Percentiles rank a stretch among this genome's conserved stretches.
phyloP scores from a whole-genome alignment of 1,140 invertebrate genomes.

The Pollicipes pollicipes region DNA sequence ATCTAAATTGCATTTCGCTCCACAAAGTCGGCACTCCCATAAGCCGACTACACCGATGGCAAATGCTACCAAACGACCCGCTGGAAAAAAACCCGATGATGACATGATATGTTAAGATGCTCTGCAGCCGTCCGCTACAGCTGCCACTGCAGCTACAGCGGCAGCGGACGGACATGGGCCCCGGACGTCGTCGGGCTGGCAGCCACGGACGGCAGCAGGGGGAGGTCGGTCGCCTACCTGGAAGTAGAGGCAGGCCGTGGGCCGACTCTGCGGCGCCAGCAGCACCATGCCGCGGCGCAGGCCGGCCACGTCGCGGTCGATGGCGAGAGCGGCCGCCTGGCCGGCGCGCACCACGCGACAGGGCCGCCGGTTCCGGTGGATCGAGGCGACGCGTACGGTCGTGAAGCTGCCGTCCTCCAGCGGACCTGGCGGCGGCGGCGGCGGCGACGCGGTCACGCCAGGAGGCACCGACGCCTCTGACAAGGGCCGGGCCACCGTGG shows the following conservation, averaged over 20 bases:
- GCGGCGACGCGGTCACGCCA: no score
- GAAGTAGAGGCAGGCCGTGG: conserved; percentile 51
- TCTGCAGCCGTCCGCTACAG: no score
- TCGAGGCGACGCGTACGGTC: conserved; percentile 54
- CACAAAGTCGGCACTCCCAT: no score
- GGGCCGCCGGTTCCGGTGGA: conserved; percentile 78
- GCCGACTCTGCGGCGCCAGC: conserved; percentile 30
- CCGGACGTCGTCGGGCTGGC: no score
- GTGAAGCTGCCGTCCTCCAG: conserved; percentile 62
- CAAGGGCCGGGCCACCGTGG: conserved; percentile 21
- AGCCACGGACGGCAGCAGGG: no score
- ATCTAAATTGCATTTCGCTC: no score
- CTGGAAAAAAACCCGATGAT: background rate
- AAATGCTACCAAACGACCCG: no score
- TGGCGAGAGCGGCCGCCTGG: conserved; percentile 74
- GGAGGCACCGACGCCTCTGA: no score
- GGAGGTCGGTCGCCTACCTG: conserved; percentile 45
- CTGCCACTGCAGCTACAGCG: no score
- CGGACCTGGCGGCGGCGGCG: conserved; percentile 42
- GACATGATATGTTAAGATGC: no score
- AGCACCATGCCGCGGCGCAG: conserved; percentile 73
- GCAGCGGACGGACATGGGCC: no score
- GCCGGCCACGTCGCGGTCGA: conserved; percentile 40
- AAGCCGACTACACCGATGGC: no score
- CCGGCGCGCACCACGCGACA: conserved; percentile 70